phyloP scores from a whole-genome alignment of 2,888 invertebrate genomes.

The Bimastos eiseni region DNA sequence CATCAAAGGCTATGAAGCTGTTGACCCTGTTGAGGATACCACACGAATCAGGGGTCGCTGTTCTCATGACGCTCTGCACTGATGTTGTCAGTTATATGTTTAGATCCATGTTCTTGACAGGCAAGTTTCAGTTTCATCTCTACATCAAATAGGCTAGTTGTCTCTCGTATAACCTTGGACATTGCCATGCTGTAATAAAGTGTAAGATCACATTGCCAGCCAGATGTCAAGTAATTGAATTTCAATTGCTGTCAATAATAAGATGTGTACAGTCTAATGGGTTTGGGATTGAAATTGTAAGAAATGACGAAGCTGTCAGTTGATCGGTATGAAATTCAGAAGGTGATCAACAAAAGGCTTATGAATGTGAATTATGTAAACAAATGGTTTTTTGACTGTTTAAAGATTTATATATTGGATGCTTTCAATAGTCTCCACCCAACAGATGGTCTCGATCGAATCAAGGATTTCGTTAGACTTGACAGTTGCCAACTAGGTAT shows the following conservation, averaged over 20 bases:
- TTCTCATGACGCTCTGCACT: neutral
- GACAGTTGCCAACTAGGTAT: neutral
- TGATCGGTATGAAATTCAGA: too few relatives aligned
- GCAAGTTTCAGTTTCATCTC: neutral
- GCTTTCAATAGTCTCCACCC: neutral
- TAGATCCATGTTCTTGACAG: neutral
- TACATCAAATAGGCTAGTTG: neutral
- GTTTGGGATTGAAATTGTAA: too few relatives aligned
- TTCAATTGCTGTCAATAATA: too few relatives aligned
- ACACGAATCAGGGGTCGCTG: neutral
- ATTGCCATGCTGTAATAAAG: neutral
- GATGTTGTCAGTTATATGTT: neutral
- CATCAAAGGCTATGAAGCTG: neutral
- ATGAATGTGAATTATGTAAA: neutral
- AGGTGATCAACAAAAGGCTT: neutral
- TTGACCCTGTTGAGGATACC: constrained; percentile 9
- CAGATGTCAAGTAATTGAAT: neutral
- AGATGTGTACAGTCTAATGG: too few relatives aligned
- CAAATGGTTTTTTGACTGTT: neutral
- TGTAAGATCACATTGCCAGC: neutral
- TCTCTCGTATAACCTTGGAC: neutral
- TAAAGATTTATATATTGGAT: neutral
- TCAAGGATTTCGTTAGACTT: neutral
- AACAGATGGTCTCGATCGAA: neutral
- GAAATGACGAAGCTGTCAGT: too few relatives aligned